phyloP scores from a whole-genome alignment of 2,113 vertebrate species.

The Capra hircus region DNA sequence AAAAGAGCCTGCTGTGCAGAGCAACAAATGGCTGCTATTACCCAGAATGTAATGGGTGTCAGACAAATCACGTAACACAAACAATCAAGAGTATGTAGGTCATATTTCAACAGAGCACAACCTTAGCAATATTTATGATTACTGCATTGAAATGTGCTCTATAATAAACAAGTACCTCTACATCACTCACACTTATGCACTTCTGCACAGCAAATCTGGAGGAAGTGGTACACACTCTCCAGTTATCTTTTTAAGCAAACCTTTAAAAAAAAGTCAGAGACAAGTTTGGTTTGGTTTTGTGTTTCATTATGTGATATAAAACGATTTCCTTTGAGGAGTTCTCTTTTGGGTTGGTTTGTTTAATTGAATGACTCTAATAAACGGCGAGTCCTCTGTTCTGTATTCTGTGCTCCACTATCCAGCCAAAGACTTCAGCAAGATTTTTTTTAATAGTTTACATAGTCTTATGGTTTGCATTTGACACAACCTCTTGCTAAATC shows the following conservation, averaged over 20 bases:
- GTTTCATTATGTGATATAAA: constrained; percentile 68
- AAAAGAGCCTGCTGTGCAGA: constrained; percentile 89
- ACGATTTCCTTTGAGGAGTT: constrained; percentile 69
- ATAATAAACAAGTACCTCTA: constrained; percentile 90
- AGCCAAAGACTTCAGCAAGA: not conserved
- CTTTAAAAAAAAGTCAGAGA: constrained; percentile 57
- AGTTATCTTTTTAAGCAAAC: constrained; percentile 75
- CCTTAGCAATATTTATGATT: constrained; percentile 90
- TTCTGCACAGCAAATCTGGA: constrained; percentile 80
- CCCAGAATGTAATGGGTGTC: constrained; percentile 90
- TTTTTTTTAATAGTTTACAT: not conserved
- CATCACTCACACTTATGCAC: constrained; percentile 85
- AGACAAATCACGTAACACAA: constrained; percentile 90
- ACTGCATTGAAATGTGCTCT: constrained; percentile 91
- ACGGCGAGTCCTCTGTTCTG: constrained; percentile 36
- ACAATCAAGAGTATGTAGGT: constrained; percentile 88
- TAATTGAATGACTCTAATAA: constrained; percentile 77
- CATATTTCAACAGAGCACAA: constrained; percentile 88
- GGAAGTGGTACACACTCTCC: constrained; percentile 75
- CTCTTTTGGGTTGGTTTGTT: constrained; percentile 64
- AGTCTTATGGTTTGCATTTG: not conserved
- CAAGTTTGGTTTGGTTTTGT: constrained; percentile 62
- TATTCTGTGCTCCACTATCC: not conserved
- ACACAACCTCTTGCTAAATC: constrained; percentile 23
- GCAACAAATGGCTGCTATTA: constrained; percentile 96